Evolutionary conservation across 1,140 invertebrate species (phyloP), one percentile per base, ranked within the genome.

Genomic region (Phymorhynchus buccinoides): DNA sequence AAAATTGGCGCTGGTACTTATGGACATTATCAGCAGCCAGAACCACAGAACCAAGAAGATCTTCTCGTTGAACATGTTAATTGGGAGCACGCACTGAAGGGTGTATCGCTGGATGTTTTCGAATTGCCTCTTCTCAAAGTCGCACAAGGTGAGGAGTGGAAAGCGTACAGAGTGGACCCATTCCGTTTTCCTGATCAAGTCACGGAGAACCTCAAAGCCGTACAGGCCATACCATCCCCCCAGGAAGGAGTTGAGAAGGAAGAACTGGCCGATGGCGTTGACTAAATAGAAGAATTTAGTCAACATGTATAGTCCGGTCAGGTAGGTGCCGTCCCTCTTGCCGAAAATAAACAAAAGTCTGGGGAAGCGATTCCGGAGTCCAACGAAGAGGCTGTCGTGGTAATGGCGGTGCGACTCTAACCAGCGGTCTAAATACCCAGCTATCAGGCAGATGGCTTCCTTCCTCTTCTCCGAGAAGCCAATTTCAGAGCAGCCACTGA

Each of bases 21-120:
- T 82, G 12, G 93, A 89, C 9, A 91, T 44, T 12, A 90, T 37
- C 52, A 89, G 84, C 6, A 89, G 85, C 91, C 91, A 92, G 79
- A 91, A 90, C 91, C 91, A 92, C 12, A 91, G 81, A 41, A 90
- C 84, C 6, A 91, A 85, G 91, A 94, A 95, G 77, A 95, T 94
- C 86, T 94, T 94, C 87, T 95, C 94, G 85, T 94, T 94, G 89
- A 94, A 94, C 35, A 95, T 89, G 86, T 95, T 95, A 42, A 95
- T 94, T n/a, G 94, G 94, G 83, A 95, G 90, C 37, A 94, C 94
- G 86, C 94, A 95, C 88, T 94, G 94, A 56, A 93, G 90, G 0
- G 92, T 93, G 83, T 91, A 92, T 0, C 87, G 79, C 75, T 93
- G 93, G 0, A 92, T 78, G 80, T 93, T 92, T 16, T 86, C 42